Base-by-base conservation (phyloP, 2,797 vertebrate genomes). In the Rhadinocentrus ornatus region DNA sequence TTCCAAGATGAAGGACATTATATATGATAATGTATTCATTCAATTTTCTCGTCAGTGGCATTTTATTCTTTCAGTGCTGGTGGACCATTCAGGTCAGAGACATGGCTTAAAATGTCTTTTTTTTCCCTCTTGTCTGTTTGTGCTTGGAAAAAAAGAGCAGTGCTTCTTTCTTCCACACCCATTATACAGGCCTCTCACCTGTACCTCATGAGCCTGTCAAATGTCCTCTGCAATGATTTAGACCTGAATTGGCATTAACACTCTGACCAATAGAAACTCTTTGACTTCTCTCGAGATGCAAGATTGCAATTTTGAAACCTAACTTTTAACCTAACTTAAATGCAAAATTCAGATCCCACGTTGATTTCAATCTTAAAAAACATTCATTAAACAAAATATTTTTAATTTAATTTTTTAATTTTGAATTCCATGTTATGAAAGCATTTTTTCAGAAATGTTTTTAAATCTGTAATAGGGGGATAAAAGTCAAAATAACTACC, bases 401-500 rank as follows among this genome's bases (percentile, higher is more conserved):
- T n/a, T n/a, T n/a, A n/a, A n/a, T n/a, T n/a, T n/a, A n/a, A n/a
- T n/a, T n/a, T n/a, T n/a, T n/a, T n/a, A n/a, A n/a, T n/a, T n/a
- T n/a, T n/a, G n/a, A n/a, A n/a, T n/a, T n/a, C n/a, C n/a, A n/a
- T 24, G 78, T 65, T 75, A 66, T 20, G 20, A 35, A 67, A 16
- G 12, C n/a, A 50, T 29, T 32, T 62, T 48, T 50, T 77, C 20
- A 34, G 58, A 69, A 20, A 22, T 4, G 0, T 56, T 62, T 37
- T 32, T 13, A 37, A 60, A 69, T 59, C n/a, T 35, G 16, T 15
- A 34, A 37, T 26, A 37, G 35, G 16, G 2, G 35, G 11, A 29
- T n/a, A 35, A 35, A 15, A 67, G 60, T 39, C 58, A 37, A 75
- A 32, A 22, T n/a, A 44, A 39, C 53, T 56, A 58, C 87, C 86